These are phyloP conservation scores for Scaptomyza tumidula DNA, from an alignment of 2,888 invertebrate genomes.

Conservation along the genomic window DNA sequence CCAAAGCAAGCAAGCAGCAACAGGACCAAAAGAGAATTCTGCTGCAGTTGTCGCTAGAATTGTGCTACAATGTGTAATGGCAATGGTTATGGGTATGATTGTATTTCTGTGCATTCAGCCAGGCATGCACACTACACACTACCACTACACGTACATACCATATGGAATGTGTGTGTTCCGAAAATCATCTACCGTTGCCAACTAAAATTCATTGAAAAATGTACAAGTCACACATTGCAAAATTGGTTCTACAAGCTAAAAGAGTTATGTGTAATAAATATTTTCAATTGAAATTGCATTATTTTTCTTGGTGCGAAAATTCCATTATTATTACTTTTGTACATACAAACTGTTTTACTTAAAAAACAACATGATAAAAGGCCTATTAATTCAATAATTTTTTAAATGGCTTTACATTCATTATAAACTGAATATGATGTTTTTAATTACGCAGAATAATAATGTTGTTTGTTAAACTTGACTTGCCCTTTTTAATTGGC, in stretches of 20 bases:
- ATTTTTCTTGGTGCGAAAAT: background rate
- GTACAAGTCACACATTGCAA: background rate
- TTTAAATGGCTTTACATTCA: background rate
- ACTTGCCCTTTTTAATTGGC: background rate
- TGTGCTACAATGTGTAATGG: constrained; percentile 62
- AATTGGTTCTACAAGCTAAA: background rate
- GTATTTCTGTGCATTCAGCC: constrained; percentile 34
- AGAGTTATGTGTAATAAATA: constrained; percentile 1
- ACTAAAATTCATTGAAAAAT: constrained; percentile 10
- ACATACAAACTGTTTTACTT: no score
- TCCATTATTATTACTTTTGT: background rate
- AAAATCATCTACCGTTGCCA: constrained; percentile 20
- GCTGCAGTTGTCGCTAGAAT: constrained; percentile 64
- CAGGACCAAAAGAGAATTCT: constrained; percentile 29
- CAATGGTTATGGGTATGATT: constrained; percentile 43
- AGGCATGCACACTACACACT: constrained; percentile 14
- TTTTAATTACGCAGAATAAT: background rate
- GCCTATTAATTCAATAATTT: background rate
- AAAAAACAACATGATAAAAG: no score
- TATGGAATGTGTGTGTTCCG: constrained; percentile 38
- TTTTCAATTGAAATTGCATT: background rate
- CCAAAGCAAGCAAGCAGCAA: constrained; percentile 10
- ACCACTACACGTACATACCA: background rate
- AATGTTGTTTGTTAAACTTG: constrained; percentile 3
- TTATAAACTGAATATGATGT: background rate